Percentiles rank a stretch among this genome's conserved stretches.
Evolutionary conservation across 2,888 invertebrate genomes (phyloP).

Genomic region (Athalia circularis): DNA sequence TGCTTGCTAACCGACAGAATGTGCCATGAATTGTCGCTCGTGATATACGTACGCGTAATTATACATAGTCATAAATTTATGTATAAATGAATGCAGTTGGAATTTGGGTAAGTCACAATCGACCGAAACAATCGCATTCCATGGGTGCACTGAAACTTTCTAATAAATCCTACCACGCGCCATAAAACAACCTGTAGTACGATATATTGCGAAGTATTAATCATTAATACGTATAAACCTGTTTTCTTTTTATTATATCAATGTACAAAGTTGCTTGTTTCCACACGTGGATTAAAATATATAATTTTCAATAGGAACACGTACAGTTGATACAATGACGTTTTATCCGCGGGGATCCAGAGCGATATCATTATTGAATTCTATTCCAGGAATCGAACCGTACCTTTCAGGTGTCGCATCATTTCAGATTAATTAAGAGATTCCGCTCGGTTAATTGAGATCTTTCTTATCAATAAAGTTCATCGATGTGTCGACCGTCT

Average conservation of each 20-base stretch:
- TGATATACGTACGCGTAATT: too few species aligned
- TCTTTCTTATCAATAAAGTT: conserved; percentile 40
- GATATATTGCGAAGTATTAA: background rate
- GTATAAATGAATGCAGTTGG: conserved; percentile 55
- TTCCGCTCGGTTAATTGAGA: conserved; percentile 39
- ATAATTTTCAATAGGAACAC: too few species aligned
- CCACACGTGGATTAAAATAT: too few species aligned
- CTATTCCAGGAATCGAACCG: conserved; percentile 20
- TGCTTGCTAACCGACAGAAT: too few species aligned
- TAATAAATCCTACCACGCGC: conserved; percentile 51
- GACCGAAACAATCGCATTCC: conserved; percentile 62
- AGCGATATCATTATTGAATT: conserved; percentile 13
- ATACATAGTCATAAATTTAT: background rate
- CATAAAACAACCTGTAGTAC: conserved; percentile 6
- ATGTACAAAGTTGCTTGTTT: too few species aligned
- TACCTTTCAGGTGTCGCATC: conserved; percentile 24
- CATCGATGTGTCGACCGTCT: conserved; percentile 30
- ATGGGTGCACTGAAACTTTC: conserved; percentile 57
- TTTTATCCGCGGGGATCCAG: conserved; percentile 35
- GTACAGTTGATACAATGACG: background rate
- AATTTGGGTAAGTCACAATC: conserved; percentile 63
- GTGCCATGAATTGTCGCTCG: too few species aligned
- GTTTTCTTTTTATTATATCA: conserved; percentile 46
- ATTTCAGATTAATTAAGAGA: conserved; percentile 42
- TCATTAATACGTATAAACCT: conserved; percentile 52